Evolutionary conservation across 2,797 vertebrate species (phyloP).

Genomic region (Urocyon cinereoargenteus): DNA sequence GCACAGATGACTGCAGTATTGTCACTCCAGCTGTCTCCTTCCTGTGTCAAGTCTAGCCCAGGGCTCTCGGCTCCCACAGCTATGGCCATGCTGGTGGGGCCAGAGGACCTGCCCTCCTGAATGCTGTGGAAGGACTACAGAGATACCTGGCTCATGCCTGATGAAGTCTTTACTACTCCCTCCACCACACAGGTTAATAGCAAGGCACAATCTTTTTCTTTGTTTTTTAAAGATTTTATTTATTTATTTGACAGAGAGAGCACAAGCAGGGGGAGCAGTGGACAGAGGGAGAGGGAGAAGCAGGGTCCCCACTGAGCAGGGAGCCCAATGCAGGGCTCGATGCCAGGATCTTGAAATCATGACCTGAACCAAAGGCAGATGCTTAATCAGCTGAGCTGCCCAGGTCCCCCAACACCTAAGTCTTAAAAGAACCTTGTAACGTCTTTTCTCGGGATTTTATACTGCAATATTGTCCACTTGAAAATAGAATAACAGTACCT

Average conservation of each 20-base stretch:
- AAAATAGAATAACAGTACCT: neutral
- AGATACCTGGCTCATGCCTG: neutral
- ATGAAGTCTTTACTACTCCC: neutral
- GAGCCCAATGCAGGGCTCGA: no score
- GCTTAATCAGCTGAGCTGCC: no score
- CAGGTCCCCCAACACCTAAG: no score
- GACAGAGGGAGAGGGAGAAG: no score
- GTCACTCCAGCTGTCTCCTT: neutral
- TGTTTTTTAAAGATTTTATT: no score
- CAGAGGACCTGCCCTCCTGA: neutral
- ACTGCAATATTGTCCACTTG: neutral
- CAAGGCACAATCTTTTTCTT: no score
- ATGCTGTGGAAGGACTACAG: fast-evolving
- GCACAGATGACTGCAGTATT: neutral
- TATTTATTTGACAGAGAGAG: no score
- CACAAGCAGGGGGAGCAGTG: no score
- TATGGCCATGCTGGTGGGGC: neutral
- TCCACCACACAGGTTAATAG: neutral
- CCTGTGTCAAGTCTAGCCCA: neutral
- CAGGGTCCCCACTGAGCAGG: no score
- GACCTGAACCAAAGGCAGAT: no score
- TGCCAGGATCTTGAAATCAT: no score
- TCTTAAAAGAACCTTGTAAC: neutral
- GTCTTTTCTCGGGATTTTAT: neutral
- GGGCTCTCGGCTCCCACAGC: neutral